These are phyloP conservation scores for Entomobrya multifasciata DNA, from an alignment of 2,888 invertebrate genomes.

Conservation along the genomic window DNA sequence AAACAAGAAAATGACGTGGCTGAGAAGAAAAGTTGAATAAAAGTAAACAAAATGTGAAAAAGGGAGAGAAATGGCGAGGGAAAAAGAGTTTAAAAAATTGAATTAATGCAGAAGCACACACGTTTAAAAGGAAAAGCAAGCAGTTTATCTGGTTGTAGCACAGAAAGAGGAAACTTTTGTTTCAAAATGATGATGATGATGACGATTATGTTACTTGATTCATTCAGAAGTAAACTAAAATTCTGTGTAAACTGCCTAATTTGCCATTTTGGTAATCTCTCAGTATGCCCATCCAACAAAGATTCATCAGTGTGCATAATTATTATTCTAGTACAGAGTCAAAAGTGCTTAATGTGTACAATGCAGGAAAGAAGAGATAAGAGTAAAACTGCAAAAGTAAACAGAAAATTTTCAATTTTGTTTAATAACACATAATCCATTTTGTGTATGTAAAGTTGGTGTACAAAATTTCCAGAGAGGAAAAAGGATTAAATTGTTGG, in stretches of 20 bases:
- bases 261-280: slow-evolving; percentile 55
- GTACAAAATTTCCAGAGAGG: too few relatives aligned
- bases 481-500: too few relatives aligned
- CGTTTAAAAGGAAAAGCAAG: slow-evolving; percentile 37
- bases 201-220: slow-evolving; percentile 8
- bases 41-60: not conserved
- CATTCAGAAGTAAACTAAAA: too few relatives aligned
- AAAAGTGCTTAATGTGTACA: slow-evolving; percentile 3
- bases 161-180: not conserved
- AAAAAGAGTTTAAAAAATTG: slow-evolving; percentile 66
- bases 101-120: slow-evolving; percentile 78
- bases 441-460: slow-evolving; percentile 50
- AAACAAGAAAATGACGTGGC: slow-evolving; percentile 58
- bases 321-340: slow-evolving; percentile 1
- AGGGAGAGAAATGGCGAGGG: slow-evolving; percentile 5
- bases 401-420: slow-evolving; percentile 46
- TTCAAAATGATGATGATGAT: slow-evolving; percentile 5
- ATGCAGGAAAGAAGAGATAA: not conserved
- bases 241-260: slow-evolving; percentile 39
- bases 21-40: too few relatives aligned
- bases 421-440: slow-evolving; percentile 52
- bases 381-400: slow-evolving; percentile 46
- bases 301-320: slow-evolving; percentile 27
- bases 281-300: slow-evolving; percentile 42
- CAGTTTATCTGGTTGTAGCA: not conserved